These are phyloP conservation scores for Fistularia commersonii DNA, from an alignment of 2,797 vertebrate genomes.

Conservation along the genomic window DNA sequence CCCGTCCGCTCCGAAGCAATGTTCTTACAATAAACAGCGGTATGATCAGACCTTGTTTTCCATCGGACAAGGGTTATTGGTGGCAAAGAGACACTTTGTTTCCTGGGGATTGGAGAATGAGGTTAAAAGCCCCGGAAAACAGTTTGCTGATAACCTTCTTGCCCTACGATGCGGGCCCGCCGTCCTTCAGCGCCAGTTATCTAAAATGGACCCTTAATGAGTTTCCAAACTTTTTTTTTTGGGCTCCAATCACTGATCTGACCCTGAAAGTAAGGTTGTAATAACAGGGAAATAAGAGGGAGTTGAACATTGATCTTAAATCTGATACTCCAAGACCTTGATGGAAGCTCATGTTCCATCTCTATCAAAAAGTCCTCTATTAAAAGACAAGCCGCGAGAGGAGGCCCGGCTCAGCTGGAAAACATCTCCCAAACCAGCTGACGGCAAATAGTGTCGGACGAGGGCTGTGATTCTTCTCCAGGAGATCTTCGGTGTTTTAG, in stretches of 20 bases:
- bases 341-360: too few species aligned
- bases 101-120: conserved; percentile 33
- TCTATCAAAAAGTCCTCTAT: too few species aligned
- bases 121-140: conserved; percentile 47
- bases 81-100: conserved; percentile 41
- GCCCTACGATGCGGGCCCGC: conserved; percentile 13
- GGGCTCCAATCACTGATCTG: neutral
- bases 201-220: neutral
- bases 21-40: conserved; percentile 26
- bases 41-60: conserved; percentile 10
- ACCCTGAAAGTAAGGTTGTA: neutral
- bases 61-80: neutral
- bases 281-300: too few species aligned
- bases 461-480: too few species aligned
- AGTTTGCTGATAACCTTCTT: conserved; percentile 37
- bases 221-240: neutral
- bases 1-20: neutral
- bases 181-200: conserved; percentile 31
- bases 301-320: too few species aligned
- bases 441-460: too few species aligned
- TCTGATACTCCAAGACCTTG: too few species aligned
- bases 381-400: too few species aligned
- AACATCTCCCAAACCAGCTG: too few species aligned
- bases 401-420: too few species aligned
- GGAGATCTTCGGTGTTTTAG: too few species aligned